Evolutionary conservation across 2,797 vertebrate species (phyloP).

Genomic region (Margarornis squamiger): DNA sequence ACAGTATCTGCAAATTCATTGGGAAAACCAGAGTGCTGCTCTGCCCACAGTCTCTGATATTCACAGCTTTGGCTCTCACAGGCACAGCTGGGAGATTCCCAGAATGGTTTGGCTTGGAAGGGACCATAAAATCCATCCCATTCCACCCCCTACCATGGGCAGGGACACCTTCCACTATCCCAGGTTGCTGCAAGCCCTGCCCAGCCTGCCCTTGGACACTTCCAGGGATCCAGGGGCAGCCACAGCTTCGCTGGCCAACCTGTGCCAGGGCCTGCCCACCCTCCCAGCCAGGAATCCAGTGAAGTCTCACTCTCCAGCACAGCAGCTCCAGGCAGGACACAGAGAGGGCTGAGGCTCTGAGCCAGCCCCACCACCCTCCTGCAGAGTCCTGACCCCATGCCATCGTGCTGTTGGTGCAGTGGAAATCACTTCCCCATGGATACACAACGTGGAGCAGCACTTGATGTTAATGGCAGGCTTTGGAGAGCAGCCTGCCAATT

Average conservation of each 20-base stretch:
- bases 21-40: neutral
- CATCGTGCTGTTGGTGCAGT: rapidly evolving
- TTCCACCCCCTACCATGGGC: neutral
- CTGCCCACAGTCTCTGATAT: neutral
- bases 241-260: too few relatives aligned
- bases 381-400: neutral
- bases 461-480: neutral
- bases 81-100: neutral
- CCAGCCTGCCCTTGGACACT: neutral
- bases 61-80: neutral
- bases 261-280: neutral
- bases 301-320: neutral
- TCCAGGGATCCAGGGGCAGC: neutral
- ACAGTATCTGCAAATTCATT: neutral
- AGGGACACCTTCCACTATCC: neutral
- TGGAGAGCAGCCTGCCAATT: neutral
- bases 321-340: neutral
- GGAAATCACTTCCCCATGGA: rapidly evolving
- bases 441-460: neutral
- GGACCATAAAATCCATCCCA: neutral
- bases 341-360: neutral
- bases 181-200: rapidly evolving
- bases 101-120: neutral
- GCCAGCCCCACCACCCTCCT: neutral
- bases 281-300: neutral